Percentiles rank a stretch among this genome's conserved stretches.
Evolutionary conservation across 2,888 invertebrate genomes (phyloP).

Genomic region (Sympetrum striolatum): DNA sequence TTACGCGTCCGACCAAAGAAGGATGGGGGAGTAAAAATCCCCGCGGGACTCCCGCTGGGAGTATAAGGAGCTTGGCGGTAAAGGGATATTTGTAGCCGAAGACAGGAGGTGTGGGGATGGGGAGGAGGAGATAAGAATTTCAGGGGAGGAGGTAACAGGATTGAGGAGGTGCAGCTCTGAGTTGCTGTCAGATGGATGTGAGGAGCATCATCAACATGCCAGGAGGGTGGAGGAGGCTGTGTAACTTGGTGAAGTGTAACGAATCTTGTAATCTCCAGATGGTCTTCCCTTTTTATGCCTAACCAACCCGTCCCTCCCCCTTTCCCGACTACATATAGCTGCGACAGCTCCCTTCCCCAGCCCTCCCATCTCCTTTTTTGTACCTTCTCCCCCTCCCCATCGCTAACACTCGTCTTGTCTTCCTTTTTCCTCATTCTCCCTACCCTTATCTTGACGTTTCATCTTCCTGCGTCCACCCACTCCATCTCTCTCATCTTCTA

Average conservation of each 20-base stretch:
- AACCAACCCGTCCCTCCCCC: neutral
- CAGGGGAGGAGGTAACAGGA: constrained; percentile 13
- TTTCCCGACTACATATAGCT: no score
- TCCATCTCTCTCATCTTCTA: neutral
- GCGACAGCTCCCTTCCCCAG: neutral
- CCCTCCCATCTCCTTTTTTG: neutral
- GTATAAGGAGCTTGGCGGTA: neutral
- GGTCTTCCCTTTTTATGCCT: neutral
- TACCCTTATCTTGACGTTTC: neutral
- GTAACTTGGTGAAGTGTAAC: constrained; percentile 41
- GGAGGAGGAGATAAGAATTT: neutral
- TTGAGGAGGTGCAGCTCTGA: constrained; percentile 37
- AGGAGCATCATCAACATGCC: constrained; percentile 36
- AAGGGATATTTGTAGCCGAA: constrained; percentile 27
- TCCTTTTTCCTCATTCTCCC: neutral
- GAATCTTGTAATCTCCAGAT: constrained; percentile 38
- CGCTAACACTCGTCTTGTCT: neutral
- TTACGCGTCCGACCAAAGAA: constrained; percentile 14
- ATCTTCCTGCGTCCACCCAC: neutral
- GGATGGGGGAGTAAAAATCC: neutral
- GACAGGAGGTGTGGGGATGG: neutral
- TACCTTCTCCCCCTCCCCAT: neutral
- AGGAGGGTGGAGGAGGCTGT: constrained; percentile 4
- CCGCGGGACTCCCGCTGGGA: neutral
- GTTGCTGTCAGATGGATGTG: constrained; percentile 36